Conservation (phyloP, 2,113 vertebrate genomes). For the Carassius auratus region DNA sequence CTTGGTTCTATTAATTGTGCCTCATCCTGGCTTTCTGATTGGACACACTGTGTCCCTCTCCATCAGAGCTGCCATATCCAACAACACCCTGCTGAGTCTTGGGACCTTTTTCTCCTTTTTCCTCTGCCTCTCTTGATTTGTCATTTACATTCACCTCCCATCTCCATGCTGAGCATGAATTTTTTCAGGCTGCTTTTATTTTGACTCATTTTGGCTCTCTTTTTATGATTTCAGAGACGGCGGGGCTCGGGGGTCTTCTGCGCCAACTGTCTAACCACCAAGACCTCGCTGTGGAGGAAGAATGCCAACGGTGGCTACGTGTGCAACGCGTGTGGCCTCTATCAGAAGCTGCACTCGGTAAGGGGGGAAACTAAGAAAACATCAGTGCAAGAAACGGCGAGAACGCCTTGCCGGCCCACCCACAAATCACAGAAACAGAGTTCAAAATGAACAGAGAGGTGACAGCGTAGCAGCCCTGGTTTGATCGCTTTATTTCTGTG, state of each 20-base stretch:
- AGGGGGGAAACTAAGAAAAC: slow-evolving; percentile 64
- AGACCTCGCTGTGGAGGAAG: slow-evolving; percentile 99
- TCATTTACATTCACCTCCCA: slow-evolving; percentile 5
- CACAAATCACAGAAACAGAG: slow-evolving; percentile 28
- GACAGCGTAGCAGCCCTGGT: slow-evolving; percentile 27
- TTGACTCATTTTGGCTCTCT: slow-evolving; percentile 47
- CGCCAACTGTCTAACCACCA: slow-evolving; percentile 99
- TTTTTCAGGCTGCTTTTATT: slow-evolving; percentile 47
- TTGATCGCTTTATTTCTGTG: slow-evolving; percentile 25
- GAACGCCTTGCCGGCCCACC: slow-evolving; percentile 49
- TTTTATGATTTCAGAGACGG: slow-evolving; percentile 85
- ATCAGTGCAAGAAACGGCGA: neutral
- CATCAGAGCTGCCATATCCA: slow-evolving; percentile 15
- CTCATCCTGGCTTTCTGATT: slow-evolving; percentile 83
- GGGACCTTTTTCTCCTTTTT: too few relatives aligned
- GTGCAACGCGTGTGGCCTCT: slow-evolving; percentile 99
- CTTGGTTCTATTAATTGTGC: slow-evolving; percentile 80
- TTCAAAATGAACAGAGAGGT: slow-evolving; percentile 38
- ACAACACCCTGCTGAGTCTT: slow-evolving; percentile 22
- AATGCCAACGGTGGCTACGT: slow-evolving; percentile 99
- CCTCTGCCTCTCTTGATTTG: neutral
- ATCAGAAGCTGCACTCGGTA: slow-evolving; percentile 99
- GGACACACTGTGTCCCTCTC: slow-evolving; percentile 77
- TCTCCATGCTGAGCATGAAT: slow-evolving; percentile 24
- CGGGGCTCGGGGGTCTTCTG: slow-evolving; percentile 98